Base-by-base conservation (phyloP, 2,888 invertebrate species). In the Falcaria lacertinaria region DNA sequence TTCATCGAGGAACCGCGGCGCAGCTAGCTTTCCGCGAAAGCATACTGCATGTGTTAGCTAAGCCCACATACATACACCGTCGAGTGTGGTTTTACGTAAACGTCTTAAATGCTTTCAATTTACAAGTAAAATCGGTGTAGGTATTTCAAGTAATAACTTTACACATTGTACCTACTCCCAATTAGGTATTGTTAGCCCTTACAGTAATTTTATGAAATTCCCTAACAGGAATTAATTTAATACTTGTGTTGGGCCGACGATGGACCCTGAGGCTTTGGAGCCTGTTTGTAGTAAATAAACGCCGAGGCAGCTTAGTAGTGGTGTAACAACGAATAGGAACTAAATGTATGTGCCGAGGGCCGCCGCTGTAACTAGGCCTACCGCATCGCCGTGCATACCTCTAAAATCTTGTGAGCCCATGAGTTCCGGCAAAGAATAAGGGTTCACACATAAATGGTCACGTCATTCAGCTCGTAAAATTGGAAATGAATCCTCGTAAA, bases 401-500 rank as follows among this genome's bases (percentile, higher is more conserved):
- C 48, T 46, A 60, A 46, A 59, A 44, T 48, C 46, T 55, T 54
- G 51, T 3, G 11, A 28, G 11, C 8, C 8, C 43, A 43, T 43
- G 44, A 47, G 50, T 42, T 46, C 48, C 48, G 42, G 48, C 49
- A 47, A 50, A 64, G 62, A 64, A 70, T 64, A 60, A 56, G 66
- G 67, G 79, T 52, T 72, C 78, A 66, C 48, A 48, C 55, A 62
- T 63, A 69, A 68, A 65, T 79, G 76, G 76, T 44, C 71, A 64
- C 66, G 69, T 80, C 73, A 77, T 67, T 63, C 61, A 61, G 74
- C 68, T 80, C 80, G 68, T 83, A 84, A 85, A 83, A 77, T 81
- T 71, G 70, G 68, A 80, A 80, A 81, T 76, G 74, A 71, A 75
- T 80, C 69, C 74, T 80, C 80, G 78, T 80, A 82, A 84, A 83